Evolutionary conservation across 2,888 invertebrate species (phyloP).

Genomic region (Erebia palarica): DNA sequence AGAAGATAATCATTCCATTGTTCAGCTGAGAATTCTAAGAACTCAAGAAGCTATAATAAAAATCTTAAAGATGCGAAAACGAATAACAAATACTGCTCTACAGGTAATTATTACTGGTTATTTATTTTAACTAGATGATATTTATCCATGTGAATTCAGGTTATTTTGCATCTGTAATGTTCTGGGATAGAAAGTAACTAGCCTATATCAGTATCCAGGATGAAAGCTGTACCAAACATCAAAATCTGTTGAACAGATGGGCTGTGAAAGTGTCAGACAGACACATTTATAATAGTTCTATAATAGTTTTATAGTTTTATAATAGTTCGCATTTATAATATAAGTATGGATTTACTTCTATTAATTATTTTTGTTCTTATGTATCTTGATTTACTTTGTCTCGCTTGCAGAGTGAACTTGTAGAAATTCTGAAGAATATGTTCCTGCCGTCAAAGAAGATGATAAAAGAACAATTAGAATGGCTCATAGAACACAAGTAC

Average conservation of each 20-base stretch:
- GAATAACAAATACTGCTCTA: conserved; percentile 95
- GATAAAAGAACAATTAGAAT: conserved; percentile 99
- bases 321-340: too few species aligned
- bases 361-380: too few species aligned
- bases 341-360: too few species aligned
- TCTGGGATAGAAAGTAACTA: too few species aligned
- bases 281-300: too few species aligned
- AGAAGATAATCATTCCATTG: conserved; percentile 99
- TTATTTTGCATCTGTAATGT: too few species aligned
- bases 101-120: conserved; percentile 81
- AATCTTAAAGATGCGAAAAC: conserved; percentile 98
- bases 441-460: conserved; percentile 99
- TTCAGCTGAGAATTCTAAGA: conserved; percentile 96
- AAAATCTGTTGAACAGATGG: too few species aligned
- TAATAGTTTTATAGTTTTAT: too few species aligned
- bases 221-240: too few species aligned
- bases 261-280: too few species aligned
- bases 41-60: conserved; percentile 99
- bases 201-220: too few species aligned
- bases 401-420: conserved; percentile 90
- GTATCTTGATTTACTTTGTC: not conserved
- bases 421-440: conserved; percentile 99
- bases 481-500: conserved; percentile 99
- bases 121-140: not conserved
- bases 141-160: too few species aligned